A percentile compares a stretch with the other conserved stretches of the same genome.
Evolutionary conservation across 2,888 invertebrate species (phyloP).

Genomic region (Conistra vaccinii): DNA sequence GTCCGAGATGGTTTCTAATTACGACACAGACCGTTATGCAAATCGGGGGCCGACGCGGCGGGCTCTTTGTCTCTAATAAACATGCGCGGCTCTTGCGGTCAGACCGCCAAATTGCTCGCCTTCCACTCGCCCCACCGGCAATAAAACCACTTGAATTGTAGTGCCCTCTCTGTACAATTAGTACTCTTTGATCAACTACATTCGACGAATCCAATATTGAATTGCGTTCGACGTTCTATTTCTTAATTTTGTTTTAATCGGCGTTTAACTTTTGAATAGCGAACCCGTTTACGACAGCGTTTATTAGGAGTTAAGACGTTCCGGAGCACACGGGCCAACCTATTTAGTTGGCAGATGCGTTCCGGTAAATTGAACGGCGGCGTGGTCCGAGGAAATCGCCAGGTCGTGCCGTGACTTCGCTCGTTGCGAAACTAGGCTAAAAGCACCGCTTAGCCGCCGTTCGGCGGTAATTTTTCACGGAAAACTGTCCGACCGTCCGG

Average conservation of each 20-base stretch:
- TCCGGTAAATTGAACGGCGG: slow-evolving; percentile 80
- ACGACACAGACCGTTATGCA: slow-evolving; percentile 90
- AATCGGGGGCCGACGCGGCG: slow-evolving; percentile 84
- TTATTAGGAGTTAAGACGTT: slow-evolving; percentile 68
- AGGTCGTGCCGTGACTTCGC: slow-evolving; percentile 82
- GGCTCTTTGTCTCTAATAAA: slow-evolving; percentile 89
- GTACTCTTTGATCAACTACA: slow-evolving; percentile 80
- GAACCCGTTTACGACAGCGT: slow-evolving; percentile 63
- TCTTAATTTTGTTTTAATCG: slow-evolving; percentile 65
- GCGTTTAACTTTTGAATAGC: slow-evolving; percentile 61
- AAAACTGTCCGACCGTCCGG: slow-evolving; percentile 73
- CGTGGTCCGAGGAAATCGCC: slow-evolving; percentile 79
- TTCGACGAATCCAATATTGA: slow-evolving; percentile 67
- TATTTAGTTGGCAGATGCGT: slow-evolving; percentile 82
- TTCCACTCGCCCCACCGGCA: slow-evolving; percentile 78
- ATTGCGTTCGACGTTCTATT: slow-evolving; percentile 61
- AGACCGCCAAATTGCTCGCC: slow-evolving; percentile 87
- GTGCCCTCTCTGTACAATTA: slow-evolving; percentile 82
- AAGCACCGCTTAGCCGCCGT: slow-evolving; percentile 79
- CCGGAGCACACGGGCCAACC: slow-evolving; percentile 63
- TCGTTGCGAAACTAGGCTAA: slow-evolving; percentile 82
- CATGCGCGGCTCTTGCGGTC: slow-evolving; percentile 89
- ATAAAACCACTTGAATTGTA: slow-evolving; percentile 83
- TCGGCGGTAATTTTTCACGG: slow-evolving; percentile 81
- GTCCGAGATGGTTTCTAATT: slow-evolving; percentile 90